phyloP scores from a whole-genome alignment of 1,140 invertebrate genomes.

The Limonius californicus region DNA sequence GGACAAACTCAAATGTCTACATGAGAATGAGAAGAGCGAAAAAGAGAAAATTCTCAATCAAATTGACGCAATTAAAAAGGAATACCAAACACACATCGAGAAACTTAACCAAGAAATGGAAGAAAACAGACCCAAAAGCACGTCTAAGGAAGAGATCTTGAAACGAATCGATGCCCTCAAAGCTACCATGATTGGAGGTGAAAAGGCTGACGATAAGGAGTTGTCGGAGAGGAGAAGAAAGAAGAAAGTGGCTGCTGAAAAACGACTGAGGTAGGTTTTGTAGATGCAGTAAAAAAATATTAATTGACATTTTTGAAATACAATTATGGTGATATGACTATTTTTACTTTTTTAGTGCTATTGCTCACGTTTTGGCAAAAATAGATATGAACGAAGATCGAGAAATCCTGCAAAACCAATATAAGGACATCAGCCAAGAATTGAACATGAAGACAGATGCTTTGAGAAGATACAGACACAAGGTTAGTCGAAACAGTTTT shows the following conservation, averaged over 20 bases:
- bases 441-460: slow-evolving; percentile 66
- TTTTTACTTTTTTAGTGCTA: slow-evolving; percentile 54
- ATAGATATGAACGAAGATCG: slow-evolving; percentile 65
- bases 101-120: slow-evolving; percentile 41
- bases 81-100: slow-evolving; percentile 46
- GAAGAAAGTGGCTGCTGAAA: slow-evolving; percentile 67
- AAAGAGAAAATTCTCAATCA: slow-evolving; percentile 50
- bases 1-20: slow-evolving; percentile 47
- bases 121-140: slow-evolving; percentile 31
- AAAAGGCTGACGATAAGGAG: slow-evolving; percentile 67
- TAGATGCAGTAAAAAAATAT: slow-evolving; percentile 13
- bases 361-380: slow-evolving; percentile 63
- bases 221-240: slow-evolving; percentile 65
- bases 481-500: no score
- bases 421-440: slow-evolving; percentile 74
- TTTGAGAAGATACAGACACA: slow-evolving; percentile 65
- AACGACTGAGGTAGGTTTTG: slow-evolving; percentile 52
- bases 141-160: slow-evolving; percentile 45
- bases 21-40: slow-evolving; percentile 48
- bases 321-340: no score
- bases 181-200: slow-evolving; percentile 75
- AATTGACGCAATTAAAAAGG: slow-evolving; percentile 46
- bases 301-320: neutral
- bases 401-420: slow-evolving; percentile 59
- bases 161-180: slow-evolving; percentile 59